Percentiles rank a stretch among this genome's conserved stretches.
phyloP scores from a whole-genome alignment of 2,797 vertebrate species.

The Zenarchopterus dispar region DNA sequence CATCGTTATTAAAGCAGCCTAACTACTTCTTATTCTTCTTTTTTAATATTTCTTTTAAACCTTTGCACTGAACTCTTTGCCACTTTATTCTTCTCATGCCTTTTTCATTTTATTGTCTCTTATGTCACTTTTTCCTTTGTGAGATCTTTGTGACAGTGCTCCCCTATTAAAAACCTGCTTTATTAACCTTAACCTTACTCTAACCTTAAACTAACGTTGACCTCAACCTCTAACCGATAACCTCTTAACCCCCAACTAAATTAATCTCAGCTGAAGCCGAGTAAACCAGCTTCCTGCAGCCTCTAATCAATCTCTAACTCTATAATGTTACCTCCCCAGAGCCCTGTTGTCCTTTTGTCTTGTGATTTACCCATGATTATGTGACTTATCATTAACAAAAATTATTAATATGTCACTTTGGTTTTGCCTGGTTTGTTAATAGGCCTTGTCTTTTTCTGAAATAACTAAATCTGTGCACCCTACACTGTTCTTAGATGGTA shows the following conservation, averaged over 20 bases:
- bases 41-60: conserved; percentile 8
- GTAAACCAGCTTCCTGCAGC: conserved; percentile 81
- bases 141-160: conserved; percentile 45
- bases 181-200: conserved; percentile 82
- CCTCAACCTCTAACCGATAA: conserved; percentile 70
- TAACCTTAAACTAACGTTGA: conserved; percentile 72
- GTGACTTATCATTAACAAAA: conserved; percentile 48
- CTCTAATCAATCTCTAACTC: conserved; percentile 79
- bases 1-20: not conserved
- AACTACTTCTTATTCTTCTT: not conserved
- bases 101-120: conserved; percentile 28
- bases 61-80: conserved; percentile 16
- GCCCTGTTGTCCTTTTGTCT: conserved; percentile 64
- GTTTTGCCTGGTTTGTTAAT: conserved; percentile 80
- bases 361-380: conserved; percentile 68
- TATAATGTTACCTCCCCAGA: conserved; percentile 78
- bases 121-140: conserved; percentile 26
- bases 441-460: conserved; percentile 7
- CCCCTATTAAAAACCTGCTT: conserved; percentile 81
- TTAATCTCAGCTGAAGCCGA: conserved; percentile 61
- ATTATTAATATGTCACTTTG: conserved; percentile 50
- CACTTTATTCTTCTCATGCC: not conserved
- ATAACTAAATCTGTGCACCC: not conserved
- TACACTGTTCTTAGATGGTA: not conserved
- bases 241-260: conserved; percentile 64